phyloP scores from a whole-genome alignment of 2,797 vertebrate species.

The Helarctos malayanus region DNA sequence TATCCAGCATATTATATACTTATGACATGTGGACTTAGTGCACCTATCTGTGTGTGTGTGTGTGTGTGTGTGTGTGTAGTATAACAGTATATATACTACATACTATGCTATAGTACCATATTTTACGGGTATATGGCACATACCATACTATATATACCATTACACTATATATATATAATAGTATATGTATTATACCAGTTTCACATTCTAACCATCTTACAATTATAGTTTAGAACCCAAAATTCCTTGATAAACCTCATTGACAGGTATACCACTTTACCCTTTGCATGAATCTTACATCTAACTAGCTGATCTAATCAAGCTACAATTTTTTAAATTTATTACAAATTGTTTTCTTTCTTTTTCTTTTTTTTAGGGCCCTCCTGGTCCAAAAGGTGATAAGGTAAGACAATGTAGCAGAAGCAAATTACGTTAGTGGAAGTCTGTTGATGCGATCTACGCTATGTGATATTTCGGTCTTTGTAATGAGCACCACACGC shows the following conservation, averaged over 20 bases:
- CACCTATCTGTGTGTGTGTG: neutral
- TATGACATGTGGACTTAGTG: neutral
- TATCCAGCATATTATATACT: neutral
- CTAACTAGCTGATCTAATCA: neutral
- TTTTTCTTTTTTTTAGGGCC: constrained; percentile 90
- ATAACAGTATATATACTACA: neutral
- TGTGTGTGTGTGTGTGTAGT: neutral
- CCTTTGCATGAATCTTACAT: neutral
- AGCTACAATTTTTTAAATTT: neutral
- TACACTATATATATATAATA: neutral
- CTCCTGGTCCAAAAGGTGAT: constrained; percentile 96
- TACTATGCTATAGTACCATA: neutral
- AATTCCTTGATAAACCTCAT: constrained; percentile 25
- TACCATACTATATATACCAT: neutral
- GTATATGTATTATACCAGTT: neutral
- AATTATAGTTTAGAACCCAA: constrained; percentile 13
- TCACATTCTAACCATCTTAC: neutral
- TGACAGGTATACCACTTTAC: neutral
- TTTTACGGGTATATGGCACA: neutral
- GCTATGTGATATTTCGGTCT: constrained; percentile 70
- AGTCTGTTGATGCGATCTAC: neutral
- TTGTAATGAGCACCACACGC: constrained; percentile 83
- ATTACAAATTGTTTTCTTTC: neutral
- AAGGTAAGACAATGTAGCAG: constrained; percentile 93
- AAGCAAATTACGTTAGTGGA: constrained; percentile 2